Evolutionary conservation across 1,140 invertebrate species (phyloP).

Genomic region (Drosophila virilis): DNA sequence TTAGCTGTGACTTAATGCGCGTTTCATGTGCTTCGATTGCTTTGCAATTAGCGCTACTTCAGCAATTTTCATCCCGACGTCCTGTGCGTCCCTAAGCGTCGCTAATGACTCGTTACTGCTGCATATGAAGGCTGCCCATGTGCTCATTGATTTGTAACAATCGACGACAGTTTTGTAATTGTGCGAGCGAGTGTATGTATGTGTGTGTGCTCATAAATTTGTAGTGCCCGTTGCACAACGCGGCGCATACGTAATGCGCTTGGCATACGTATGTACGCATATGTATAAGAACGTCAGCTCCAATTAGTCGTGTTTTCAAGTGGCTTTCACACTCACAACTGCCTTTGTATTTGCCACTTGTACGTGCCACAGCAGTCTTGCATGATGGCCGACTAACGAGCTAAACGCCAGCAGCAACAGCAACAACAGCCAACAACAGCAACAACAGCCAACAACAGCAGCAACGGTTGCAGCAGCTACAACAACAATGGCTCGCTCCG

Average conservation of each 20-base stretch:
- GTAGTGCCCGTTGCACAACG: slow-evolving; percentile 51
- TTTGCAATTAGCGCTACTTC: slow-evolving; percentile 79
- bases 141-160: slow-evolving; percentile 59
- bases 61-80: slow-evolving; percentile 50
- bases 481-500: slow-evolving; percentile 14
- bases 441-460: slow-evolving; percentile 6
- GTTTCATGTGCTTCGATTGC: slow-evolving; percentile 72
- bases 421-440: slow-evolving; percentile 19
- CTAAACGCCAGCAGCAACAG: slow-evolving; percentile 31
- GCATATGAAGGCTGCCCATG: slow-evolving; percentile 43
- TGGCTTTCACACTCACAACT: slow-evolving; percentile 55
- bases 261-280: slow-evolving; percentile 8
- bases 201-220: slow-evolving; percentile 62
- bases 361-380: slow-evolving; percentile 50
- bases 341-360: slow-evolving; percentile 53
- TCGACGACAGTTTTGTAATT: slow-evolving; percentile 70
- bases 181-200: slow-evolving; percentile 16
- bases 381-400: slow-evolving; percentile 63
- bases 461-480: slow-evolving; percentile 16
- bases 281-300: slow-evolving; percentile 59
- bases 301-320: slow-evolving; percentile 78
- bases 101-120: slow-evolving; percentile 59
- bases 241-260: slow-evolving; percentile 67
- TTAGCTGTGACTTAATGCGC: slow-evolving; percentile 59
- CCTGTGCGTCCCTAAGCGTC: not conserved